Base-by-base conservation (phyloP, 1,140 invertebrate species). In the Aradophagus sp. region DNA sequence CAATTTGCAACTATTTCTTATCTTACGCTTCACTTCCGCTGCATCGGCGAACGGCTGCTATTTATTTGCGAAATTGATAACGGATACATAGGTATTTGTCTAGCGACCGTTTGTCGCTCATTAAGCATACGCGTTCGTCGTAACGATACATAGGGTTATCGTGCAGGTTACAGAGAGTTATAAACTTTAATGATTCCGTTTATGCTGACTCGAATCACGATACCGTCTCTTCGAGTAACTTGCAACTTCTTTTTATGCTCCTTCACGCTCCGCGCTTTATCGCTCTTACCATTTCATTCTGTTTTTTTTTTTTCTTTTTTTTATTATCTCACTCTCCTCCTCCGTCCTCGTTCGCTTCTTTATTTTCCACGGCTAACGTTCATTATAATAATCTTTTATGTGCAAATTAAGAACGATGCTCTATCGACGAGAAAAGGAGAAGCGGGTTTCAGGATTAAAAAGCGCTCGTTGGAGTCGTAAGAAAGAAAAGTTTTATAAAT, bases 181-280 rank as follows among this genome's bases (percentile, higher is more conserved):
- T 68, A 68, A 68, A 61, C 65, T 68, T 59, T 45, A 19, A 59
- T 55, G 55, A 68, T 68, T 59, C 26, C 65, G 55, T 68, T 68
- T 68, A 42, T 61, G 56, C 48, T 61, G 55, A 68, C 39, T 59
- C 55, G 32, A 68, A 61, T 68, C 65, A 47, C 26, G 55, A 55
- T 55, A 55, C 34, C 48, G 53, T 58, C 52, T 58, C 50, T 10
- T 50, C 27, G 11, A 23, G 20, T 47, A 32, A 45, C 47, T 52
- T 20, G 27, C 2, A 2, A 13, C 36, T 34, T 31, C 36, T 42
- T 67, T 62, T 55, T 36, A 35, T 42, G 39, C 39, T 35, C 14
- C 27, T 38, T n/a, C 19, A 12, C 36, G 42, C 50, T 55, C 29
- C 23, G n/a, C 13, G 12, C 8, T 38, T 65, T 48, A 34, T 65